Evolutionary conservation across 2,888 invertebrate species (phyloP), one percentile per base, ranked within the genome.

Genomic region (Lasius fuliginosus): DNA sequence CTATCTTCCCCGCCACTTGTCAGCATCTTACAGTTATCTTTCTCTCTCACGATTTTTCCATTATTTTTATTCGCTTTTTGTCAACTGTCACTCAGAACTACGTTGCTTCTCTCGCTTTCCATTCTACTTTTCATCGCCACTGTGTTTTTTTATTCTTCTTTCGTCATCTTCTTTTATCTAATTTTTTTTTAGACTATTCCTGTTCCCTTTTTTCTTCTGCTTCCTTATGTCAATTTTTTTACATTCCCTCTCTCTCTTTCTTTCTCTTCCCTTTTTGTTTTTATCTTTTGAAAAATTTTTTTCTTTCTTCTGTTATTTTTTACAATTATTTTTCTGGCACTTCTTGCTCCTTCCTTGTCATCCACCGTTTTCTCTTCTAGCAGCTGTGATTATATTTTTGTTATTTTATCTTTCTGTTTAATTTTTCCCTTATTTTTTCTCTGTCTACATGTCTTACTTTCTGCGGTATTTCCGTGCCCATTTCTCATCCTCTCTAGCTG

Each of bases 401-500:
- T 60, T 11, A 2, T 23, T 46, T 33, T 11, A 23, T 49, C 30
- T 46, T 46, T 36, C 23, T 76, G 23, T 83, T 68, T 40, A 56
- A 40, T 23, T 42, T 3, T 18, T 56, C 12, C 27, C 69, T 58
- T 65, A 74, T 79, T 83, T 83, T 79, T 83, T 74, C 40, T 46
- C 67, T 53, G 36, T 42, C 8, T 23, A 18, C 6, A 4, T 58
- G 0, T 71, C 36, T 69, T 36, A 58, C 18, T 58, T 71, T 64
- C 75, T 46, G 69, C 64, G 27, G 56, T 71, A 69, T 46, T 42
- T 76, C 33, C 58, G 27, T 65, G 40, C 23, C 75, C 60, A 69
- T 75, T 85, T 74, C 49, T 79, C 73, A 68, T 82, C 73, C 82
- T 73, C 23, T 67, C 65, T 53, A 53, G 58, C 40, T 74, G 42